phyloP scores from a whole-genome alignment of 1,140 invertebrate species.

The Meloidogyne hapla region DNA sequence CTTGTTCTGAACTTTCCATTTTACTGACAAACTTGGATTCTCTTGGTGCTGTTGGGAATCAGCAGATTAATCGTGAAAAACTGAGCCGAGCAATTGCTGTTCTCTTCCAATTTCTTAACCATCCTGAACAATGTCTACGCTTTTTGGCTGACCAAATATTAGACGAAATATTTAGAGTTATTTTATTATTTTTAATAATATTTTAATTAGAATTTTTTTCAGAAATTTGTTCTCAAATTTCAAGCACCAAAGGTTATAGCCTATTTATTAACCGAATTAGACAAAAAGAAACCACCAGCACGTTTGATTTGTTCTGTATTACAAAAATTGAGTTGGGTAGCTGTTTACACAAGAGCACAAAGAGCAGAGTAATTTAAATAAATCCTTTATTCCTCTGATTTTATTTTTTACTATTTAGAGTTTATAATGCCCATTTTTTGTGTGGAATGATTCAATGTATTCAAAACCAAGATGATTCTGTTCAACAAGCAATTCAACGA shows the following conservation, averaged over 20 bases:
- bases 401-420: conserved; percentile 28
- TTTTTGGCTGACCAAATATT: conserved; percentile 37
- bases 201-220: conserved; percentile 30
- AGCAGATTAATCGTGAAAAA: not conserved
- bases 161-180: conserved; percentile 36
- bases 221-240: conserved; percentile 40
- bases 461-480: conserved; percentile 32
- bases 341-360: conserved; percentile 21
- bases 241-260: conserved; percentile 35
- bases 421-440: conserved; percentile 30
- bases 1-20: not conserved
- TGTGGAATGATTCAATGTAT: conserved; percentile 17
- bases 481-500: conserved; percentile 29
- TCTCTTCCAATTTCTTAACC: conserved; percentile 17
- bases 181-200: conserved; percentile 2
- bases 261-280: conserved; percentile 28
- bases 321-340: conserved; percentile 27
- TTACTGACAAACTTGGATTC: not conserved
- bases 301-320: conserved; percentile 30
- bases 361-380: conserved; percentile 24
- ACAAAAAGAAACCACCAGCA: conserved; percentile 24
- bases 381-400: not conserved
- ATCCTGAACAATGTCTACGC: conserved; percentile 33
- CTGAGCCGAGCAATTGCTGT: not conserved
- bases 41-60: not conserved